Evolutionary conservation across 2,888 invertebrate species (phyloP).

Genomic region (Dromius quadrimaculatus): DNA sequence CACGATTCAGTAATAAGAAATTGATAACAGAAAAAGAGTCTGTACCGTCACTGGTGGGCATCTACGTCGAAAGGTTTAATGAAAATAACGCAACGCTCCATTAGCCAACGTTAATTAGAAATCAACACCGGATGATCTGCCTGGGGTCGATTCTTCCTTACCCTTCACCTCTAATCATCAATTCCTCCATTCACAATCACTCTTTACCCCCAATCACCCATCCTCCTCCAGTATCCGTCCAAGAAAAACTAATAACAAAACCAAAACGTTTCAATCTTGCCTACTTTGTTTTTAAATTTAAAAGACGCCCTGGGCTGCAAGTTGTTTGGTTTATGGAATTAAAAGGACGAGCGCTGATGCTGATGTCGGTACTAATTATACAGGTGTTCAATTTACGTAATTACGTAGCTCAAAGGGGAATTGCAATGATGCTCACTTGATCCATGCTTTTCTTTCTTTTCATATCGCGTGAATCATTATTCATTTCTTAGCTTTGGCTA

Average conservation of each 20-base stretch:
- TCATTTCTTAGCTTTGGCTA: conserved; percentile 31
- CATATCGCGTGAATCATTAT: conserved; percentile 35
- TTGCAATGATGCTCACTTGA: conserved; percentile 16
- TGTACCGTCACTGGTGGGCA: conserved; percentile 20
- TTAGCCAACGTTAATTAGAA: conserved; percentile 64
- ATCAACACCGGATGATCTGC: conserved; percentile 60
- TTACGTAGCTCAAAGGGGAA: conserved; percentile 41
- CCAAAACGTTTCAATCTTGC: conserved; percentile 50
- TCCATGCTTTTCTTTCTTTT: conserved; percentile 29
- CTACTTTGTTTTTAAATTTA: conserved; percentile 52
- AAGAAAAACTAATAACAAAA: conserved; percentile 51
- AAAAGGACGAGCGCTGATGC: conserved; percentile 36
- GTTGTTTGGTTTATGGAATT: conserved; percentile 49
- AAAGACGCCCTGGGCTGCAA: conserved; percentile 36
- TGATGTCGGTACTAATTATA: conserved; percentile 45
- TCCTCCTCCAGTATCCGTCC: background rate
- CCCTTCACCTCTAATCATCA: too few species aligned
- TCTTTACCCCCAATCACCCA: background rate
- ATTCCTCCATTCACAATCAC: background rate
- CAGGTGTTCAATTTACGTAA: conserved; percentile 50
- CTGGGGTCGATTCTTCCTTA: conserved; percentile 53
- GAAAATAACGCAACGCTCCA: conserved; percentile 61
- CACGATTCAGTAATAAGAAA: too few species aligned
- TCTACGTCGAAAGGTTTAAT: conserved; percentile 56
- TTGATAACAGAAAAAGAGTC: background rate